Base-by-base conservation (phyloP, 2,888 invertebrate genomes). In the Aricia artaxerxes region DNA sequence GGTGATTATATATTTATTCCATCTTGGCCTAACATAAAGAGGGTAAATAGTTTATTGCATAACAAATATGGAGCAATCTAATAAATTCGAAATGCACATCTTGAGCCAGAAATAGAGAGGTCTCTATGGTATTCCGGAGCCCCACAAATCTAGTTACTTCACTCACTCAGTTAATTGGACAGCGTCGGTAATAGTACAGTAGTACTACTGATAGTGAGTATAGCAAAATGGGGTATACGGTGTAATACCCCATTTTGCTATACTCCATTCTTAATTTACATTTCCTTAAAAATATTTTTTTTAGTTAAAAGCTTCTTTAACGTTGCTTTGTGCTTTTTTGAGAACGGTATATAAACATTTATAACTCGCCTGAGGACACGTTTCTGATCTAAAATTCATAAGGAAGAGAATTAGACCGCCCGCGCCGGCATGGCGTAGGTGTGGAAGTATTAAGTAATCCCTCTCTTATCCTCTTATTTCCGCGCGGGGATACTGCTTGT, bases 101-200 rank as follows among this genome's bases (percentile, higher is more conserved):
- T 64, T 64, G 24, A 64, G 64, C 64, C 31, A 64, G 31, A 64
- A 64, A 64, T 64, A 64, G 64, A 64, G 31, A 24, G 9, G 64
- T 64, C 64, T 64, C 64, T 64, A 64, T 31, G 64, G 64, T 64
- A 31, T 64, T 64, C 11, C 64, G 31, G 4, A 31, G 64, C 64
- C 11, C 31, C 64, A 11, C 64, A 31, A 31, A 64, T 64, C 31
- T 64, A 31, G 64, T 64, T 64, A 64, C 64, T 31, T 64, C 64
- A 31, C 24, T 64, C 31, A 31, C 9, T 64, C 64, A 31, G 64
- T 31, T 64, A 64, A 64, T 64, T 64, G 64, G 64, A 64, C 64
- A 64, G 31, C 64, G 64, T 31, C 11, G 31, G 64, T 64, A 9
- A 64, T 64, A 9, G 31, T 61, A 61, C 61, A 0, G 13, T 16